These are phyloP conservation scores for Charaxes varanes DNA, from an alignment of 1,140 invertebrate genomes.

Conservation along the genomic window DNA sequence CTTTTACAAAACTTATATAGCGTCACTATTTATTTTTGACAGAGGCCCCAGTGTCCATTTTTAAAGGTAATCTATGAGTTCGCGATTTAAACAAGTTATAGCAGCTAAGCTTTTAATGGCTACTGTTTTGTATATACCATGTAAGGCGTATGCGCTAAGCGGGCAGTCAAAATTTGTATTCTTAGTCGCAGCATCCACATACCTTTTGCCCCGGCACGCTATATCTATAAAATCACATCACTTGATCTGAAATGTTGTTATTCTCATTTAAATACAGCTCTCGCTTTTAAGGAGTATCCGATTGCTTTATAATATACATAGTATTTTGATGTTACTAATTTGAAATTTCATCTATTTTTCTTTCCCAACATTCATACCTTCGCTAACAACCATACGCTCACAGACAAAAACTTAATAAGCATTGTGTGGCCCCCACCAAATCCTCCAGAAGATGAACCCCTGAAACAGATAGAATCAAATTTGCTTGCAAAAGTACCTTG, in stretches of 20 bases:
- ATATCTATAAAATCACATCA: background rate
- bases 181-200: constrained; percentile 41
- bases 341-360: constrained; percentile 54
- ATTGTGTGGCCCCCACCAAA: constrained; percentile 78
- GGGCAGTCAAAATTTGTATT: constrained; percentile 37
- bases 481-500: constrained; percentile 13
- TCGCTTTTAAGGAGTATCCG: background rate
- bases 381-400: constrained; percentile 42
- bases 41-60: constrained; percentile 64
- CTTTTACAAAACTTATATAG: constrained; percentile 20
- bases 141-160: constrained; percentile 42
- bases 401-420: constrained; percentile 74
- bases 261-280: background rate
- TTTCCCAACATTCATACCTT: constrained; percentile 38
- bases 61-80: constrained; percentile 64
- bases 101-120: constrained; percentile 44
- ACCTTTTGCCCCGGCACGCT: constrained; percentile 24
- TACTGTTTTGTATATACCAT: constrained; percentile 39
- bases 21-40: constrained; percentile 59
- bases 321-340: constrained; percentile 47
- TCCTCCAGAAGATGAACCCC: constrained; percentile 56
- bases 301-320: constrained; percentile 2
- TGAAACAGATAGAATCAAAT: constrained; percentile 18
- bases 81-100: constrained; percentile 27
- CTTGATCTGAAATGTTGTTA: background rate